These are phyloP conservation scores for Xenopus borealis DNA, from an alignment of 2,113 vertebrate genomes.

Conservation along the genomic window DNA sequence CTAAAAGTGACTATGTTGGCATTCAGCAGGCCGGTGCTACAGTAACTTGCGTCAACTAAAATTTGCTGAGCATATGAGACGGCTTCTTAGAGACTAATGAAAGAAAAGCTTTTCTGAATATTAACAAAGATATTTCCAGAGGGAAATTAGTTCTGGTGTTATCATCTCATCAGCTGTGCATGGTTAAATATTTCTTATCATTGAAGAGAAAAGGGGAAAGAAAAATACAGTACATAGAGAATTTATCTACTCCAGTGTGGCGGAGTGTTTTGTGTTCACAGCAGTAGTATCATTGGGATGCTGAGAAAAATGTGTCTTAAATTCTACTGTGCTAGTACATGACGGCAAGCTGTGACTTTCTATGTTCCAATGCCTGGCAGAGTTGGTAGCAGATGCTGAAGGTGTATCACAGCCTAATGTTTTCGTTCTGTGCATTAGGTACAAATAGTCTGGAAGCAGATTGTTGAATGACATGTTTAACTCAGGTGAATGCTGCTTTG, in stretches of 20 bases:
- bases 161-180: not conserved
- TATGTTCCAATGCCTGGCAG: not conserved
- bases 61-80: not conserved
- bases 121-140: not conserved
- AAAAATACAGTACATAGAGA: not conserved
- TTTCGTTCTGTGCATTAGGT: not conserved
- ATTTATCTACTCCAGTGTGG: not conserved
- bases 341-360: slow-evolving; percentile 17
- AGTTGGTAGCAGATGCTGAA: slow-evolving; percentile 5
- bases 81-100: not conserved
- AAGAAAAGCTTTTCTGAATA: not conserved
- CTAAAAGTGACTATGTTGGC: too few relatives aligned
- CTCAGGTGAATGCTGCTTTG: not conserved
- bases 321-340: not conserved
- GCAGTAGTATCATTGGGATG: slow-evolving; percentile 2
- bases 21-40: too few relatives aligned
- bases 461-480: not conserved
- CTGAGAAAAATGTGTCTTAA: slow-evolving; percentile 12
- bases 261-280: not conserved
- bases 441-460: not conserved
- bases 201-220: not conserved
- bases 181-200: not conserved
- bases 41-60: not conserved
- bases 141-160: not conserved
- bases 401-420: not conserved